Percentiles rank a stretch among this genome's conserved stretches.
Conservation (phyloP, 2,888 invertebrate genomes). For the Salticus scenicus region DNA sequence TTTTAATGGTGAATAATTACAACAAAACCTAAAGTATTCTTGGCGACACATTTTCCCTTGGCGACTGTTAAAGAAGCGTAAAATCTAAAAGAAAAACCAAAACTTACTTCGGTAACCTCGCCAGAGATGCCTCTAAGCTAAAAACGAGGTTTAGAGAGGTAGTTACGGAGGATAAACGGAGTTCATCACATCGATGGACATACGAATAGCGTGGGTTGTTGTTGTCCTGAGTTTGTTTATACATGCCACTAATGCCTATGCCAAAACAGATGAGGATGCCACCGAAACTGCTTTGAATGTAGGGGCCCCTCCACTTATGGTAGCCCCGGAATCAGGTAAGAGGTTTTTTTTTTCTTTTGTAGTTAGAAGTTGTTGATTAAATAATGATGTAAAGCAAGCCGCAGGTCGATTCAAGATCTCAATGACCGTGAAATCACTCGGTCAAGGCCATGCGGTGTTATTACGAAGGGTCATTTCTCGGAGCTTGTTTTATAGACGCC, state of each 20-base stretch:
- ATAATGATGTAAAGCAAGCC: not conserved
- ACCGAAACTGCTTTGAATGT: slow-evolving; percentile 26
- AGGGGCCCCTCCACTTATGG: slow-evolving; percentile 28
- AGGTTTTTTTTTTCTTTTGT: not conserved
- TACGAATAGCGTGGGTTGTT: slow-evolving; percentile 24
- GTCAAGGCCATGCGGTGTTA: slow-evolving; percentile 64
- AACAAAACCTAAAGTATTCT: too few relatives aligned
- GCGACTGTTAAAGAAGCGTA: not conserved
- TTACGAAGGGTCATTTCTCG: too few relatives aligned
- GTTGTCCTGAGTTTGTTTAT: too few relatives aligned
- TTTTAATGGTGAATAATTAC: too few relatives aligned
- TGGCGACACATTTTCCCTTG: not conserved
- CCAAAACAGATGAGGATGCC: slow-evolving; percentile 40
- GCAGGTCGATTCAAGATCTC: too few relatives aligned
- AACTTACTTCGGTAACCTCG: not conserved
- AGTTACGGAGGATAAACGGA: not conserved
- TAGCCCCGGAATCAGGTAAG: slow-evolving; percentile 56
- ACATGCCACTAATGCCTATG: too few relatives aligned
- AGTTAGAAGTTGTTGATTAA: too few relatives aligned
- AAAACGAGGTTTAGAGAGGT: not conserved
- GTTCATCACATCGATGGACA: slow-evolving; percentile 33
- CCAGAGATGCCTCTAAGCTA: not conserved
- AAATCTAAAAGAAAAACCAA: not conserved
- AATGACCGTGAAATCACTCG: slow-evolving; percentile 43
- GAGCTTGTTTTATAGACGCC: too few relatives aligned